phyloP scores from a whole-genome alignment of 1,140 invertebrate species.

The Mactra quadrangularis region DNA sequence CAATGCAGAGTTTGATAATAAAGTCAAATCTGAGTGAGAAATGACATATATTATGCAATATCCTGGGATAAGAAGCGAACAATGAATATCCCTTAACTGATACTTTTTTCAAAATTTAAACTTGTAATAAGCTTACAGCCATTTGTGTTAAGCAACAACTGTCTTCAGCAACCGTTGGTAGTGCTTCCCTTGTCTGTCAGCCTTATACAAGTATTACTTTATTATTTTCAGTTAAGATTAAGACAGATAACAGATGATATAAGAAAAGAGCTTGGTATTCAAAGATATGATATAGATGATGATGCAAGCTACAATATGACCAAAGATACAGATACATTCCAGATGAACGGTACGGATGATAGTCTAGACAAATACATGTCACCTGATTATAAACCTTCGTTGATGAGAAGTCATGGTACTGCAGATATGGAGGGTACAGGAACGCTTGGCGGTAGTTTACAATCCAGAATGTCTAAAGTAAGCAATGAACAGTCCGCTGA shows the following conservation, averaged over 20 bases:
- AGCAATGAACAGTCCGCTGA: slow-evolving; percentile 52
- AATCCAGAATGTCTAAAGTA: slow-evolving; percentile 48
- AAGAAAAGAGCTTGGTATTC: slow-evolving; percentile 44
- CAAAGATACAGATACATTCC: slow-evolving; percentile 9
- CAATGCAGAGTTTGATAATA: too few species aligned
- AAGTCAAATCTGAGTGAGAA: too few species aligned
- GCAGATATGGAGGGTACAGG: slow-evolving; percentile 18
- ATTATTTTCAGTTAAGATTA: slow-evolving; percentile 42
- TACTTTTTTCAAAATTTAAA: too few species aligned
- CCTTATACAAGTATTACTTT: too few species aligned
- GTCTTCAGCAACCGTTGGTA: too few species aligned
- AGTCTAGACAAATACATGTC: slow-evolving; percentile 22
- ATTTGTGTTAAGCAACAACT: too few species aligned
- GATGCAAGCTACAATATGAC: slow-evolving; percentile 52
- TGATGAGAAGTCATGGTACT: not conserved
- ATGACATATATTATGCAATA: too few species aligned
- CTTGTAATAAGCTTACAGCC: too few species aligned
- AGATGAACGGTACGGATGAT: slow-evolving; percentile 4
- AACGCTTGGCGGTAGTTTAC: slow-evolving; percentile 19
- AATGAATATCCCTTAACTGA: too few species aligned
- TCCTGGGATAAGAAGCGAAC: too few species aligned
- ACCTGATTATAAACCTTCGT: slow-evolving; percentile 16
- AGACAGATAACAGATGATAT: slow-evolving; percentile 46
- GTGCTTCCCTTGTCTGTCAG: too few species aligned
- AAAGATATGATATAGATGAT: slow-evolving; percentile 56